Percentiles rank a stretch among this genome's conserved stretches.
Conservation (phyloP, 2,797 vertebrate genomes). For the Picus viridis region DNA sequence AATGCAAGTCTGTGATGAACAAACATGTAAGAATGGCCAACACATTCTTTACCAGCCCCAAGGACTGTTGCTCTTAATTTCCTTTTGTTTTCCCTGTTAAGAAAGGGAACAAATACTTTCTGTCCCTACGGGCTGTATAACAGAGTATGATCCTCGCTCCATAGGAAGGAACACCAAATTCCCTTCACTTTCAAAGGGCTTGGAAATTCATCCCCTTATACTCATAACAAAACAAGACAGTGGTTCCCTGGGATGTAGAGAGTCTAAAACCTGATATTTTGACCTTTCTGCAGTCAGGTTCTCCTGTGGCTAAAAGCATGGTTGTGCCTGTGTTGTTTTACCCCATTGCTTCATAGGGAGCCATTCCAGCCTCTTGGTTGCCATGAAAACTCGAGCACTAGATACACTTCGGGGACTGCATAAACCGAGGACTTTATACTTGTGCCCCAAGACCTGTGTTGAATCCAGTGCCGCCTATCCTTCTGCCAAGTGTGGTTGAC, state of each 20-base stretch:
- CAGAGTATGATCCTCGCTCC: background rate
- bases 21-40: background rate
- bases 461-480: background rate
- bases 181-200: background rate
- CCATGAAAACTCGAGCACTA: background rate
- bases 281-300: background rate
- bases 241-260: background rate
- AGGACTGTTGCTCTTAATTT: background rate
- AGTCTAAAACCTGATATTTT: slow-evolving; percentile 24
- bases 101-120: slow-evolving; percentile 30
- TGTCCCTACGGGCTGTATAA: background rate
- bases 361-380: background rate
- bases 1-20: background rate
- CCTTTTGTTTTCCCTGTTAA: background rate
- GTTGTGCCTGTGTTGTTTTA: background rate
- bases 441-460: background rate
- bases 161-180: background rate
- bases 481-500: background rate
- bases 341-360: background rate
- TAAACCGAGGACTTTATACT: background rate
- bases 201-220: background rate
- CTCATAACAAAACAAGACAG: background rate
- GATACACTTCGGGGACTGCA: background rate
- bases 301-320: background rate
- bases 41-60: background rate